Evolutionary conservation across 2,797 vertebrate species (phyloP).

Genomic region (Typhlichthys eigenmanni): DNA sequence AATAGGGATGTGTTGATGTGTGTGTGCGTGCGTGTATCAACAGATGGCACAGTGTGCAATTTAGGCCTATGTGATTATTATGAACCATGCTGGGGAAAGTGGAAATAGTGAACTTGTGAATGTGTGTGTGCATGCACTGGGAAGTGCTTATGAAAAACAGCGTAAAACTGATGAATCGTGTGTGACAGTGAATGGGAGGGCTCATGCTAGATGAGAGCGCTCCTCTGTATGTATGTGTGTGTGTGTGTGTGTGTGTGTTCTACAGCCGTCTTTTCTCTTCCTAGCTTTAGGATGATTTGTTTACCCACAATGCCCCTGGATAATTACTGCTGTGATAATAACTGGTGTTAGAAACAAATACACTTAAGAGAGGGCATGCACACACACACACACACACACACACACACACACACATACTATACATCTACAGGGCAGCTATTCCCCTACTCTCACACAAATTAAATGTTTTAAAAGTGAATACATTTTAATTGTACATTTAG

Average conservation of each 20-base stretch:
- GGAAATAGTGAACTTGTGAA: constrained; percentile 52
- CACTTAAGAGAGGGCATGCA: constrained; percentile 56
- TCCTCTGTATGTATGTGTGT: background rate
- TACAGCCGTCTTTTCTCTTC: constrained; percentile 9
- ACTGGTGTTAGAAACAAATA: constrained; percentile 71
- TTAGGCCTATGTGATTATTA: constrained; percentile 77
- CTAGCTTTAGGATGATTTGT: constrained; percentile 69
- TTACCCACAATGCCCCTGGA: constrained; percentile 71
- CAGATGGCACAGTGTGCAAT: constrained; percentile 76
- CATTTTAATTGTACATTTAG: background rate
- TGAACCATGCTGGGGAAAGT: constrained; percentile 61
- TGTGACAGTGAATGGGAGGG: constrained; percentile 4
- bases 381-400: constrained; percentile 35
- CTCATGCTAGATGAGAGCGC: background rate
- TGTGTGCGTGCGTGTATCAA: constrained; percentile 26
- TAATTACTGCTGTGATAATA: constrained; percentile 73
- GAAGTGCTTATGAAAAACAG: too few relatives aligned
- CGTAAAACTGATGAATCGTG: background rate
- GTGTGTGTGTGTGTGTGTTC: background rate
- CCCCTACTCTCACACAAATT: background rate
- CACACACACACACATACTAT: constrained; percentile 9
- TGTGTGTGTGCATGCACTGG: constrained; percentile 5
- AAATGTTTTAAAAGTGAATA: too few relatives aligned
- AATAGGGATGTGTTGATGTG: constrained; percentile 25
- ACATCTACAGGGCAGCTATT: background rate